Conservation (phyloP, 2,888 invertebrate genomes). For the Drosophila histrio region DNA sequence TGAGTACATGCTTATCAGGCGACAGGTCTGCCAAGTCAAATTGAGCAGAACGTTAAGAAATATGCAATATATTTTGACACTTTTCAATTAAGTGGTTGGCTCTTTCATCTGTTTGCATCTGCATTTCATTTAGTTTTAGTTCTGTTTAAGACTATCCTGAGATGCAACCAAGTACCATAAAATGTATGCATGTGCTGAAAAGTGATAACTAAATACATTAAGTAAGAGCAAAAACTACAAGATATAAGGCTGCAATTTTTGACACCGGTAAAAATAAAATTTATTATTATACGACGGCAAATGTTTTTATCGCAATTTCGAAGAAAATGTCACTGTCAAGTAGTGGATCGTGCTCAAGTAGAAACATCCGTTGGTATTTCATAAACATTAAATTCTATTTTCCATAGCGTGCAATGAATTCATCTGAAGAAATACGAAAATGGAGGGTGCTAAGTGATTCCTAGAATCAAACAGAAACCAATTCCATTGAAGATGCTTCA, state of each 20-base stretch:
- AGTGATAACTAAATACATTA: conserved; percentile 9
- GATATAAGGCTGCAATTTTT: conserved; percentile 40
- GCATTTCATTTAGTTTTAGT: conserved; percentile 41
- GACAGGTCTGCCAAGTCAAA: conserved; percentile 29
- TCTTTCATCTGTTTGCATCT: conserved; percentile 24
- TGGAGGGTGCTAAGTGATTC: conserved; percentile 10
- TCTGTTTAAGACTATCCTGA: conserved; percentile 16
- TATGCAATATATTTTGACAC: conserved; percentile 58
- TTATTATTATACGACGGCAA: conserved; percentile 44
- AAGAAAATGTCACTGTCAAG: conserved; percentile 41
- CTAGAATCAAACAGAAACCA: conserved; percentile 8
- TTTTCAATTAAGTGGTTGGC: conserved; percentile 44
- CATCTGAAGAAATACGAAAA: background rate
- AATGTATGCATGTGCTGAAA: conserved; percentile 33
- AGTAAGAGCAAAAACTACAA: conserved; percentile 13
- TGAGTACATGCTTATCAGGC: conserved; percentile 40
- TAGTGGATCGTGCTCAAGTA: conserved; percentile 48
- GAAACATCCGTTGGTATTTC: conserved; percentile 16
- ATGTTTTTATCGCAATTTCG: conserved; percentile 53
- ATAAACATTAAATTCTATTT: conserved; percentile 20
- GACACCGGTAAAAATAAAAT: conserved; percentile 48
- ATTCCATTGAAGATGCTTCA: background rate
- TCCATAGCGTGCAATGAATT: conserved; percentile 6
- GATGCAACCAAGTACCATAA: conserved; percentile 34
- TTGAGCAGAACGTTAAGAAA: conserved; percentile 33